These are phyloP conservation scores for Aquatica leii DNA, from an alignment of 2,888 invertebrate species.

Conservation along the genomic window DNA sequence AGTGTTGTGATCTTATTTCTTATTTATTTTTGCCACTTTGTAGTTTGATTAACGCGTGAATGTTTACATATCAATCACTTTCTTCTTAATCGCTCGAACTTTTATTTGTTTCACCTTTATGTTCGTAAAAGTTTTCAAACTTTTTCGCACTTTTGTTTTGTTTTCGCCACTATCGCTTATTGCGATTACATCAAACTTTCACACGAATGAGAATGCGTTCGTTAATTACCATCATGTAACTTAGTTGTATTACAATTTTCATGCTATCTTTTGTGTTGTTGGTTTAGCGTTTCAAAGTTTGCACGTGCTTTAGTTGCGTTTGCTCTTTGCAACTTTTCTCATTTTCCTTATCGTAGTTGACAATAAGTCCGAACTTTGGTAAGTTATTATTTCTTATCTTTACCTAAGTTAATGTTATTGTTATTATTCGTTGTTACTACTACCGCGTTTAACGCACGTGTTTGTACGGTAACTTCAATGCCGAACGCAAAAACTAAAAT, in stretches of 20 bases:
- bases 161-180: constrained; percentile 8
- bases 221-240: neutral
- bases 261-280: constrained; percentile 13
- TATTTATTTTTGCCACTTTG: constrained; percentile 27
- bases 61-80: constrained; percentile 20
- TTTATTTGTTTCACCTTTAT: constrained; percentile 5
- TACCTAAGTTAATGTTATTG: neutral
- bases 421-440: too few species aligned
- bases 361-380: constrained; percentile 17
- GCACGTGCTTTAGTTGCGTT: constrained; percentile 32
- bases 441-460: too few species aligned
- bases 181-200: neutral
- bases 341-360: constrained; percentile 17
- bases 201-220: constrained; percentile 3
- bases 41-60: constrained; percentile 20
- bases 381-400: constrained; percentile 17
- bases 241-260: constrained; percentile 5
- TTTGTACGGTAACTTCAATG: too few species aligned
- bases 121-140: constrained; percentile 13
- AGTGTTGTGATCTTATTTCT: constrained; percentile 38
- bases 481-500: too few species aligned
- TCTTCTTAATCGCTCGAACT: constrained; percentile 5
- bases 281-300: constrained; percentile 15
- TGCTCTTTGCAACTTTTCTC: constrained; percentile 19
- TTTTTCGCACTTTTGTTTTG: constrained; percentile 20